These are phyloP conservation scores for Pollachius pollachius DNA, from an alignment of 2,113 vertebrate species.

Conservation along the genomic window DNA sequence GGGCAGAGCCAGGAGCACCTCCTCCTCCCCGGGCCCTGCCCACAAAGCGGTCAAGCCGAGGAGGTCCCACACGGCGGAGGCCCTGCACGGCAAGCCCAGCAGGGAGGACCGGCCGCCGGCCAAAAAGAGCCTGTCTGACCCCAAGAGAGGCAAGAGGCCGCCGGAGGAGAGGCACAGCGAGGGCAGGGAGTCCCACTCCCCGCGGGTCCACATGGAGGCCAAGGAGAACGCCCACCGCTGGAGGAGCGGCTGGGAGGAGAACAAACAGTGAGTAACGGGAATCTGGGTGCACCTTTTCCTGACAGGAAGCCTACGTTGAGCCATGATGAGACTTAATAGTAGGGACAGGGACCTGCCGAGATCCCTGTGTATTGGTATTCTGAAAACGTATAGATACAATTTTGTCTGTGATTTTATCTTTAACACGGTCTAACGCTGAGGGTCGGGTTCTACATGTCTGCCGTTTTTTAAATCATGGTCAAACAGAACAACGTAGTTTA, in stretches of 20 bases:
- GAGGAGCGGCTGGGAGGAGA: slow-evolving; percentile 97
- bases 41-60: slow-evolving; percentile 80
- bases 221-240: slow-evolving; percentile 84
- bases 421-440: too few relatives aligned
- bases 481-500: too few relatives aligned
- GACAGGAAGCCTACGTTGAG: too few relatives aligned
- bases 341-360: too few relatives aligned
- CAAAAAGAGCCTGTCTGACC: slow-evolving; percentile 81
- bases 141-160: slow-evolving; percentile 79
- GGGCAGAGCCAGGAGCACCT: slow-evolving; percentile 81
- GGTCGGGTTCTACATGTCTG: too few relatives aligned
- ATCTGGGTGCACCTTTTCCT: too few relatives aligned
- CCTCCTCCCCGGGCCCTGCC: slow-evolving; percentile 72
- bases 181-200: slow-evolving; percentile 59
- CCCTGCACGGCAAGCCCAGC: slow-evolving; percentile 44
- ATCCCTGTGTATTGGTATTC: too few relatives aligned
- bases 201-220: slow-evolving; percentile 46
- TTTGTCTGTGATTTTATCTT: too few relatives aligned
- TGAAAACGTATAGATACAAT: too few relatives aligned
- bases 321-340: too few relatives aligned
- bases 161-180: slow-evolving; percentile 78
- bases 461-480: too few relatives aligned
- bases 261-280: slow-evolving; percentile 81
- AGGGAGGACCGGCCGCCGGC: slow-evolving; percentile 77
- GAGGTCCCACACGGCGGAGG: slow-evolving; percentile 71